Base-by-base conservation (phyloP, 2,888 invertebrate species). In the Crocallis elinguaria region DNA sequence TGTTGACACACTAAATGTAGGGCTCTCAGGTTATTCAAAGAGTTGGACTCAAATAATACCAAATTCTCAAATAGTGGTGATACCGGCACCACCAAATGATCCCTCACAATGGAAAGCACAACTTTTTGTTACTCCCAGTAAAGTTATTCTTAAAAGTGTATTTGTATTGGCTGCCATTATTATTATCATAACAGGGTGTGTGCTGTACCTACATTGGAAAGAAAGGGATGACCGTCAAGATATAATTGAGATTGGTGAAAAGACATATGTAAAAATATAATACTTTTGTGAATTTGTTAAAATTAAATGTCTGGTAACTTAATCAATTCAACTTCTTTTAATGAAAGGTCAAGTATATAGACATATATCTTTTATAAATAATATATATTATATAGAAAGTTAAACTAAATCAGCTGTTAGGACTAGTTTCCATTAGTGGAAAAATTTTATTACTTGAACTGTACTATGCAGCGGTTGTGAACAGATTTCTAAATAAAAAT, bases 11-110 rank as follows among this genome's bases (percentile, higher is more conserved):
- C 88, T 99, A 25, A 94, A 94, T 48, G 97, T 98, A 1, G 97
- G 97, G 6, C 84, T 96, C 39, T 94, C 94, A n/a, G 93, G 94
- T 49, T 92, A 92, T 70, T 94, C 92, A 0, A 94, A 94, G 63
- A 94, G 94, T 51, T 98, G 97, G 96, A 95, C 95, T 0, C 98
- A 98, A 82, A 95, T 98, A 44, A 99, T 99, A 77, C 99, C 99
- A 0, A 99, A 99, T 79, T 98, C 99, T 0, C 99, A 99, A 85
- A 96, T 99, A 84, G 96, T 99, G 25, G 96, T 99, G 0, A 96
- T 99, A 55, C 99, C 99, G 1, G 94, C 94, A 75, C 98, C 97
- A 4, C 93, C 94, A 0, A 91, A 93, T 57, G 93, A 96, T 46
- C 95, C 98, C 0, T 92, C 92, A 1, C 93, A 93, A 64, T 99